Conservation (phyloP, 2,888 invertebrate species). For the Oscheius sp. region DNA sequence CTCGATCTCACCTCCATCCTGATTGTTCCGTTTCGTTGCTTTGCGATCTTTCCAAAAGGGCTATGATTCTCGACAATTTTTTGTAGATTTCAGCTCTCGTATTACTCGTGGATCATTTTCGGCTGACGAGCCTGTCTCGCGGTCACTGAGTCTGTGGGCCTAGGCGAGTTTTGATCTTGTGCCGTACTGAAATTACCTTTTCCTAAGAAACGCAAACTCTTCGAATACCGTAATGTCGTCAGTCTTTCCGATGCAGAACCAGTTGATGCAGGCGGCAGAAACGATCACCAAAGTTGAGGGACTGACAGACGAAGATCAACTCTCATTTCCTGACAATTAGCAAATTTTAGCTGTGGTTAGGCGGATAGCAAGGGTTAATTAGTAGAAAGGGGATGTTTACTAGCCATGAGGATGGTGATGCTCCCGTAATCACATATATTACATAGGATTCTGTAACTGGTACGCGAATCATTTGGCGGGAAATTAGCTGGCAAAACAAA, state of each 20-base stretch:
- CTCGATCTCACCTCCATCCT: constrained; percentile 23
- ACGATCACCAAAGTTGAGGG: constrained; percentile 47
- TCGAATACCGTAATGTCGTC: constrained; percentile 61
- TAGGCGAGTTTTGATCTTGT: constrained; percentile 47
- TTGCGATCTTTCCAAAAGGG: not conserved
- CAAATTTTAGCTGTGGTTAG: not conserved
- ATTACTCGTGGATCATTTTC: constrained; percentile 15
- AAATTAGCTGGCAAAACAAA: too few species aligned
- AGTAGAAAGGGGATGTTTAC: not conserved
- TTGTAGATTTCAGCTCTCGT: not conserved
- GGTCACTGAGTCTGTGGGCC: constrained; percentile 54
- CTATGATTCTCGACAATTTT: not conserved
- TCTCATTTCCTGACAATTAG: constrained; percentile 30
- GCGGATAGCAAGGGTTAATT: not conserved
- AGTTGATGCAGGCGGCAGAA: constrained; percentile 57
- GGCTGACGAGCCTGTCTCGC: constrained; percentile 45
- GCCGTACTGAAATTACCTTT: constrained; percentile 52
- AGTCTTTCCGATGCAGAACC: constrained; percentile 53
- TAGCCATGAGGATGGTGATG: not conserved
- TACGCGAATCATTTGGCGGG: too few species aligned
- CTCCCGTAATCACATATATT: too few species aligned
- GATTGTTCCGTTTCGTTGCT: not conserved
- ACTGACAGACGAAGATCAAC: constrained; percentile 48
- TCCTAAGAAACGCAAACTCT: constrained; percentile 41
- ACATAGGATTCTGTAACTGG: too few species aligned